A percentile compares a stretch with the other conserved stretches of the same genome.
Conservation (phyloP, 1,140 invertebrate genomes). For the Drosophila ercepeae region DNA sequence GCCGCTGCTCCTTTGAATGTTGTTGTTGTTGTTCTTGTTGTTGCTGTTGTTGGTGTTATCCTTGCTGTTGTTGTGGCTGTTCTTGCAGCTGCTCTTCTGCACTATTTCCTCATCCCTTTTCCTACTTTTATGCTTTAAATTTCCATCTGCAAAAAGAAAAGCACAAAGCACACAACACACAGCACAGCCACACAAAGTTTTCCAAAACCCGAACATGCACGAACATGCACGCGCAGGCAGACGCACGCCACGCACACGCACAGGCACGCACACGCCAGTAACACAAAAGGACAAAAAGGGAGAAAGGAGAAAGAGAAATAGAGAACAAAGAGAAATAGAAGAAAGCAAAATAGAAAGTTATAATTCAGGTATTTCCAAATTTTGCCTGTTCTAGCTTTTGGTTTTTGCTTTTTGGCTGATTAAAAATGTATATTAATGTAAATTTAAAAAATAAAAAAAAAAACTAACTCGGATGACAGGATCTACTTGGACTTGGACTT, state of each 20-base stretch:
- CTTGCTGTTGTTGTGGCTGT: not conserved
- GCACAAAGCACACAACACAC: conserved; percentile 18
- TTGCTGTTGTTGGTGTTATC: not conserved
- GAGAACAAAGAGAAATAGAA: conserved; percentile 43
- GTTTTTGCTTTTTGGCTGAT: not conserved
- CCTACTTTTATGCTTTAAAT: conserved; percentile 19
- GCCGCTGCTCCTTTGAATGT: conserved; percentile 3
- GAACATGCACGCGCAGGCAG: not conserved
- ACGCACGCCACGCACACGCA: not conserved
- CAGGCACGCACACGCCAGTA: not conserved
- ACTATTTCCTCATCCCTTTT: conserved; percentile 3
- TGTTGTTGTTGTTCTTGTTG: not conserved
- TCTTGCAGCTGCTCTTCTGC: not conserved
- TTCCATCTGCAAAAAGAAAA: conserved; percentile 34
- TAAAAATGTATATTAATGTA: too few relatives aligned
- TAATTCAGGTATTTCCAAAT: conserved; percentile 32
- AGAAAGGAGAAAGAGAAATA: conserved; percentile 37
- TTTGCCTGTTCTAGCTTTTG: conserved; percentile 11
- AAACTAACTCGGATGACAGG: too few relatives aligned
- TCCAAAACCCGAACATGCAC: too few relatives aligned
- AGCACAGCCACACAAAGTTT: conserved; percentile 7
- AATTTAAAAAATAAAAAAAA: conserved; percentile 6
- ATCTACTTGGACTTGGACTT: conserved; percentile 11
- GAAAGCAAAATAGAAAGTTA: conserved; percentile 51
- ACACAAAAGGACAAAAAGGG: not conserved